Conservation (phyloP, 2,888 invertebrate genomes). For the Heliconius erato region DNA sequence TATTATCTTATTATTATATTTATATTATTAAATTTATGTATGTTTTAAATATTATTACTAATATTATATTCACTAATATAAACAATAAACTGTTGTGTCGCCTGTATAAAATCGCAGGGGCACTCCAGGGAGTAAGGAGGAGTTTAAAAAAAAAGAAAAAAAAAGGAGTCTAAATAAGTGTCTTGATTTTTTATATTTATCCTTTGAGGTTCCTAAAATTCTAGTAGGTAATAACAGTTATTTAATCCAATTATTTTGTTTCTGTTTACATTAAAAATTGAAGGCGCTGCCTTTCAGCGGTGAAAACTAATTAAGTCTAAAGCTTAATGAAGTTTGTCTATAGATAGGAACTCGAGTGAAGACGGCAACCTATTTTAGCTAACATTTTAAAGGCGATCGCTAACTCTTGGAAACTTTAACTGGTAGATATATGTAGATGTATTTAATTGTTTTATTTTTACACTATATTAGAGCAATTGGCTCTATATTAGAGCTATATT, state of each 20-base stretch:
- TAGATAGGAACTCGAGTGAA: conserved; percentile 21
- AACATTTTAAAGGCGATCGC: conserved; percentile 15
- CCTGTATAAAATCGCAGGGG: too few relatives aligned
- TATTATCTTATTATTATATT: too few relatives aligned
- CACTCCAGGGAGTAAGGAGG: too few relatives aligned
- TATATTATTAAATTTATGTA: too few relatives aligned
- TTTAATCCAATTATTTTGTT: conserved; percentile 16
- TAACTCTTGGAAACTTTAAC: conserved; percentile 6
- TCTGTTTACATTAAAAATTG: conserved; percentile 6
- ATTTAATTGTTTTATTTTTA: conserved; percentile 2
- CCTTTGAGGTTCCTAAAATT: too few relatives aligned
- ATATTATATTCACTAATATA: too few relatives aligned
- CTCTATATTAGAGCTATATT: not conserved
- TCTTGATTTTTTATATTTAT: not conserved
- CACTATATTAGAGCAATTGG: not conserved
- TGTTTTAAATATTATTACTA: too few relatives aligned
- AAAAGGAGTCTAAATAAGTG: too few relatives aligned
- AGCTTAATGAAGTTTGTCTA: conserved; percentile 46
- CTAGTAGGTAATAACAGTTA: not conserved
- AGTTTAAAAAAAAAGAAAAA: too few relatives aligned
- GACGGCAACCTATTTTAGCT: conserved; percentile 17
- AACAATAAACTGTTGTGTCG: too few relatives aligned
- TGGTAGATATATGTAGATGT: conserved; percentile 6
- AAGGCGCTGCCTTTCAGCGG: conserved; percentile 35
- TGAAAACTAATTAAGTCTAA: conserved; percentile 45